Conservation (phyloP, 2,113 vertebrate genomes). For the Strix uralensis region DNA sequence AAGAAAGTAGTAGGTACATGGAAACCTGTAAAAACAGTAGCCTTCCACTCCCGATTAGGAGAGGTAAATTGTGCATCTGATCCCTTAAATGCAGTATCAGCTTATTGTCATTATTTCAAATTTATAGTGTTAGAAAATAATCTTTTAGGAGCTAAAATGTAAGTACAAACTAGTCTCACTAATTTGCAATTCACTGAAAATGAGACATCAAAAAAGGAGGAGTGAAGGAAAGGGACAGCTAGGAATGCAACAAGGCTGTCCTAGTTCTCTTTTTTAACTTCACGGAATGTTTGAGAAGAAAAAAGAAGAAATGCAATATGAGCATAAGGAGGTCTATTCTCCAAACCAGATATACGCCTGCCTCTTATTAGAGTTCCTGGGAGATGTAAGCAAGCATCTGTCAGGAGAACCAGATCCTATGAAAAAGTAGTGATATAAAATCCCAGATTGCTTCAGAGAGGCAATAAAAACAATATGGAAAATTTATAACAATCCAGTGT, state of each 20-base stretch:
- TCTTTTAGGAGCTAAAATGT: neutral
- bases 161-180: neutral
- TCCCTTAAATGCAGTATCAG: neutral
- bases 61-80: neutral
- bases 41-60: neutral
- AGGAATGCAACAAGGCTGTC: neutral
- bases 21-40: neutral
- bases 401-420: neutral
- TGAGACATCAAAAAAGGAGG: accelerated
- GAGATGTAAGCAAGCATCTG: slow-evolving; percentile 33
- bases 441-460: slow-evolving; percentile 14
- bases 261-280: neutral
- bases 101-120: neutral
- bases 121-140: neutral
- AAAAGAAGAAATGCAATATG: neutral
- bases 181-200: neutral
- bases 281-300: neutral
- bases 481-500: slow-evolving; percentile 1
- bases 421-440: slow-evolving; percentile 11
- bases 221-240: neutral
- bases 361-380: slow-evolving; percentile 33
- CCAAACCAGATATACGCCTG: slow-evolving; percentile 14
- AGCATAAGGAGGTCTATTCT: neutral
- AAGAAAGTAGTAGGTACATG: neutral
- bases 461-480: slow-evolving; percentile 54